Evolutionary conservation across 1,140 invertebrate species (phyloP).

Genomic region (Teleogryllus occipitalis): DNA sequence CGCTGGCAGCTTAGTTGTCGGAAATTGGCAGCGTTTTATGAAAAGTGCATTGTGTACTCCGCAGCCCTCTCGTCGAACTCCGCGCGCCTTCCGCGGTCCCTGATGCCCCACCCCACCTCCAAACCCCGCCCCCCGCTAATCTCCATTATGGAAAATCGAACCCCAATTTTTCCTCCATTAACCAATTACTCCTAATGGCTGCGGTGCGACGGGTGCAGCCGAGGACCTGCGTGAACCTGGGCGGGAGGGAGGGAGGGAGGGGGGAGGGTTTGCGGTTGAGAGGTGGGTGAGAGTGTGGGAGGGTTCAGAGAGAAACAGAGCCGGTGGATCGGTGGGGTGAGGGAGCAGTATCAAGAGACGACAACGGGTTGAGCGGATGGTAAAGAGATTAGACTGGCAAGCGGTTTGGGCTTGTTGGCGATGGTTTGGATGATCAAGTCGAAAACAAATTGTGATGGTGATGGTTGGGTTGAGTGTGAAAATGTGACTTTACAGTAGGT

Average conservation of each 20-base stretch:
- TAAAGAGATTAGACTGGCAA: too few relatives aligned
- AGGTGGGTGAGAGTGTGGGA: neutral
- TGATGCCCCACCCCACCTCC: neutral
- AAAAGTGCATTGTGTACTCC: neutral
- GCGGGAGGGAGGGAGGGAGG: too few relatives aligned
- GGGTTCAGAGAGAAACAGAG: neutral
- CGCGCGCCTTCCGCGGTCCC: neutral
- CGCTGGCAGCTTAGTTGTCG: neutral
- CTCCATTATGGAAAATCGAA: constrained; percentile 4
- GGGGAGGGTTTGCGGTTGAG: neutral
- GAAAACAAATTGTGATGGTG: too few relatives aligned
- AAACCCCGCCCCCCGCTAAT: neutral
- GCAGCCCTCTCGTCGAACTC: neutral
- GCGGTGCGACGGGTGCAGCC: too few relatives aligned
- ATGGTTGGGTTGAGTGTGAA: too few relatives aligned
- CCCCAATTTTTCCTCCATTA: neutral
- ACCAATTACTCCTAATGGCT: neutral
- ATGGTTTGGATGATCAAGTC: too few relatives aligned
- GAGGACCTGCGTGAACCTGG: neutral
- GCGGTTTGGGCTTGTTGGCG: too few relatives aligned
- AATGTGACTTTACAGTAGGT: too few relatives aligned
- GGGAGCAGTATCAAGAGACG: too few relatives aligned
- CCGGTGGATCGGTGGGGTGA: too few relatives aligned
- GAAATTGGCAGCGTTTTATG: neutral
- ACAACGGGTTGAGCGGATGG: too few relatives aligned